Base-by-base conservation (phyloP, 30 jellyfish, hydroid and myxozoan species). In the Aurelia coerulea region DNA sequence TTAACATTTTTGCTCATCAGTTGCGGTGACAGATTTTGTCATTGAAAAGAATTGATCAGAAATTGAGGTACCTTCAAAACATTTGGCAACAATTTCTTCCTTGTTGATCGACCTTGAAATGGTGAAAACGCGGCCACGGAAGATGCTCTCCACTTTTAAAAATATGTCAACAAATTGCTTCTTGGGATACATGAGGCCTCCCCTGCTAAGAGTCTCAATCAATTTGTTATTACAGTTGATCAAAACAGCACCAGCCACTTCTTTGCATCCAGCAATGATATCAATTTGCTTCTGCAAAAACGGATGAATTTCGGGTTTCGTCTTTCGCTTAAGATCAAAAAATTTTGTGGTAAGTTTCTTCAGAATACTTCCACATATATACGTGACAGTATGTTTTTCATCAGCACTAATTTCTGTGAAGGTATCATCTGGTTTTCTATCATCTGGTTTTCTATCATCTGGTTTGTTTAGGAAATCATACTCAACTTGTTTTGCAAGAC, bases 101-200 rank as follows among this genome's bases (percentile, higher is more conserved):
- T n/a, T n/a, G n/a, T n/a, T n/a, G n/a, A n/a, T n/a, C n/a, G n/a
- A n/a, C n/a, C n/a, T n/a, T n/a, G n/a, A n/a, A n/a, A n/a, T n/a
- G n/a, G n/a, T n/a, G n/a, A n/a, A n/a, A n/a, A n/a, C n/a, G n/a
- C n/a, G n/a, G n/a, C n/a, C n/a, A n/a, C n/a, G n/a, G n/a, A n/a
- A n/a, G n/a, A n/a, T n/a, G n/a, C n/a, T n/a, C n/a, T n/a, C n/a
- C n/a, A n/a, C n/a, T n/a, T 41, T 50, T 1, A 39, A 80, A 63
- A 80, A 80, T 2, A 80, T 64, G 14, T 59, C 78, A 60, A 78
- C 88, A 39, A 59, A 78, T 39, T 60, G 65, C 66, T 80, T 80
- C n/a, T 80, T 80, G 58, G 90, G 81, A 67, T 80, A 80, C 81
- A 34, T 65, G 37, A 80, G 90, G 81, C 90, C 90, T 50, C 90